Evolutionary conservation across 1,140 invertebrate species (phyloP).

Genomic region (Drosophila bocki): DNA sequence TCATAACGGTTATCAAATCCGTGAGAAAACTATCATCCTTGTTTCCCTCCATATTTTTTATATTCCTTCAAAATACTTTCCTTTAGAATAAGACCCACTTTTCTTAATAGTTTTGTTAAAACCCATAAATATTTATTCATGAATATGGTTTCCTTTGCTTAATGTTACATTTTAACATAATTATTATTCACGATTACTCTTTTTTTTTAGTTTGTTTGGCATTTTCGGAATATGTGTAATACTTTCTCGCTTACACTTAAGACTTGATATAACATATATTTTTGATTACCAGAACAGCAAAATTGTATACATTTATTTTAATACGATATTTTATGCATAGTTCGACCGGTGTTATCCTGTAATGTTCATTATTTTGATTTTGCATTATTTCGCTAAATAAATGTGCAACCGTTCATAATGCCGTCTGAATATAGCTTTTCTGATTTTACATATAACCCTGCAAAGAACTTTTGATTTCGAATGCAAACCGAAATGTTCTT

Average conservation of each 20-base stretch:
- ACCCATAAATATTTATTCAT: constrained; percentile 81
- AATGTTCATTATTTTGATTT: constrained; percentile 19
- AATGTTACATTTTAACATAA: constrained; percentile 51
- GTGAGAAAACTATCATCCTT: constrained; percentile 73
- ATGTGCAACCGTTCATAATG: constrained; percentile 4
- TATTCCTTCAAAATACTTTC: neutral
- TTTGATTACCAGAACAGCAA: constrained; percentile 53
- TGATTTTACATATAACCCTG: constrained; percentile 16
- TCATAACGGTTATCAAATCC: constrained; percentile 69
- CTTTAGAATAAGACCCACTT: too few relatives aligned
- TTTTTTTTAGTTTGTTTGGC: constrained; percentile 42
- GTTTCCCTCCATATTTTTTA: constrained; percentile 64
- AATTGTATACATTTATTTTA: constrained; percentile 36
- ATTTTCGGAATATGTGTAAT: constrained; percentile 60
- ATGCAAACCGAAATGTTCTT: neutral
- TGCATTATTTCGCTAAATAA: constrained; percentile 1
- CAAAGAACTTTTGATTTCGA: constrained; percentile 13
- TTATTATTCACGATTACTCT: constrained; percentile 31
- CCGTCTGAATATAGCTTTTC: constrained; percentile 17
- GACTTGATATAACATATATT: constrained; percentile 57
- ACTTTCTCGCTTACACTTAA: constrained; percentile 48
- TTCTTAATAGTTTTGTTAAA: constrained; percentile 56
- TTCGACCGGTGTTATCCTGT: neutral
- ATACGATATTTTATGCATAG: constrained; percentile 28
- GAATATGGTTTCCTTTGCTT: constrained; percentile 49